Evolutionary conservation across 2,113 vertebrate genomes (phyloP), one percentile per base, ranked within the genome.

Genomic region (Perca schrenkii): DNA sequence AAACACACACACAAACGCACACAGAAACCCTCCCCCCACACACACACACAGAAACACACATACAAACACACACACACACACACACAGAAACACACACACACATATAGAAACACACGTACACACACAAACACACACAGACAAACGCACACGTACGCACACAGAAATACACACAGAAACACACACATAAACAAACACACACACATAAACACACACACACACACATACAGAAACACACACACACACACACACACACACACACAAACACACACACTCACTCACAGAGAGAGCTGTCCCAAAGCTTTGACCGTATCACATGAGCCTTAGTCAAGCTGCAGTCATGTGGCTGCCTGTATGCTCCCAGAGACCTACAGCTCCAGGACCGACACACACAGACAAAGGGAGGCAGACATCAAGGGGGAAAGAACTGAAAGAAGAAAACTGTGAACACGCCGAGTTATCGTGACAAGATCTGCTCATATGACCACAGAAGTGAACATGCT

Each of bases 301-400:
- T 73, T 57, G 58, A 80, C 58, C 43, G 80, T 43, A 90, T 92
- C 90, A 90, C 87, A 90, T 92, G 92, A 92, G 90, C 31, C 47
- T 86, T 46, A 83, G 90, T 83, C 88, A 88, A 90, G 87, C 85
- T 86, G 31, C 1, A 88, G 65, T 91, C 92, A 92, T 92, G 89
- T 82, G 84, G 74, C 68, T 86, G 83, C 31, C 40, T 68, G 85
- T 73, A 81, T 74, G 85, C 78, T 81, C 71, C 78, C 4, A 80
- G 79, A 90, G 76, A 91, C 73, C 63, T 25, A 61, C 74, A 80
- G 52, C 53, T 46, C 77, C 67, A 84, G 60, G 69, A 43, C 65
- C 65, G 40, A 43, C 3, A 49, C 10, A 57, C 8, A 12, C 4
- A 36, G 21, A 40, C 1, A 22, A 16, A 74, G 50, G 40, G 13